Conservation (phyloP, 2,113 vertebrate species). For the Rhipidura dahli region DNA sequence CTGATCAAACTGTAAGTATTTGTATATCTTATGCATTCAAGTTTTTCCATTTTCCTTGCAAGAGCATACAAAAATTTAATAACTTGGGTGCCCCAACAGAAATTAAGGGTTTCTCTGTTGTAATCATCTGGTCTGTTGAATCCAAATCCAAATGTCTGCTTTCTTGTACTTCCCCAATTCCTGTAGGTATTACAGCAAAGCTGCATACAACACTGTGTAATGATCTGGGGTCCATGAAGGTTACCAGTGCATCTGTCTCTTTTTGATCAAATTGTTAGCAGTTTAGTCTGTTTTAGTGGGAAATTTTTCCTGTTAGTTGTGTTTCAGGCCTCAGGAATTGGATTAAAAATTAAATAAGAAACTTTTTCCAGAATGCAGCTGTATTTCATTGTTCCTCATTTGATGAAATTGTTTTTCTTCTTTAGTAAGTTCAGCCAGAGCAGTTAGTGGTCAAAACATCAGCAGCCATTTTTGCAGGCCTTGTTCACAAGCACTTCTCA, state of each 20-base stretch:
- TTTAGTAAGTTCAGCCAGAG: background rate
- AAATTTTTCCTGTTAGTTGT: background rate
- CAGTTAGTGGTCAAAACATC: background rate
- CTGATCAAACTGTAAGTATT: constrained; percentile 91
- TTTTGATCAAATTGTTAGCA: background rate
- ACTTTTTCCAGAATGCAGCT: background rate
- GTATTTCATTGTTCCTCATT: background rate
- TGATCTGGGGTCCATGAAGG: background rate
- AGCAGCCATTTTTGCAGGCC: background rate
- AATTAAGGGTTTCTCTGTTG: background rate
- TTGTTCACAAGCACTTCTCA: background rate
- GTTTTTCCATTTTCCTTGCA: background rate
- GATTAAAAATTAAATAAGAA: background rate
- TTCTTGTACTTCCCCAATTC: background rate
- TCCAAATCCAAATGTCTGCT: background rate
- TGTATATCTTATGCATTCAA: background rate
- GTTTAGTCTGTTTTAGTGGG: background rate
- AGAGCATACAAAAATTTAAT: background rate
- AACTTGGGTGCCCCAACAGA: background rate
- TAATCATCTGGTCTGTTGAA: background rate
- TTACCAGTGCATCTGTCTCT: background rate
- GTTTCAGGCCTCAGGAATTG: background rate
- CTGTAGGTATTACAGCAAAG: background rate
- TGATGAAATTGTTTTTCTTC: background rate
- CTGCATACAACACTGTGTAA: background rate